Conservation (phyloP, 2,888 invertebrate species). For the Teleogryllus oceanicus region DNA sequence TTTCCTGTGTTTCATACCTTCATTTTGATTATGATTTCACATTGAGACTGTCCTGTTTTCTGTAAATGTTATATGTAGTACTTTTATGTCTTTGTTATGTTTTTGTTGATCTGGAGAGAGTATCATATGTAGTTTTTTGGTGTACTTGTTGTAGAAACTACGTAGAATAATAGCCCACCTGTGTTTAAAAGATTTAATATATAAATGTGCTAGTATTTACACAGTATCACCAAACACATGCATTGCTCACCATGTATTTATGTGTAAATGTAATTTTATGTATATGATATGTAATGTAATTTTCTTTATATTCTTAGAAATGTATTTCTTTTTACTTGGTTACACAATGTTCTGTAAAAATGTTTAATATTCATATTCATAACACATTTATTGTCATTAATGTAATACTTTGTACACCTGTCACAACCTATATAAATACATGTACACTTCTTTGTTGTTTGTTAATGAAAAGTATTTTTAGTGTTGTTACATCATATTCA, state of each 20-base stretch:
- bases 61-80: not conserved
- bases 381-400: not conserved
- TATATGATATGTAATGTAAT: conserved; percentile 1
- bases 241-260: conserved; percentile 18
- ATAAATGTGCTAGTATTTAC: not conserved
- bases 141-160: not conserved
- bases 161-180: not conserved
- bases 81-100: not conserved
- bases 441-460: conserved; percentile 1
- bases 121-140: not conserved
- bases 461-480: not conserved
- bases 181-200: conserved; percentile 18
- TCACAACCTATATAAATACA: not conserved
- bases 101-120: not conserved
- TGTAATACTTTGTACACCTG: not conserved
- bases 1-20: no score
- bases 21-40: not conserved
- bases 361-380: not conserved
- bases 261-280: conserved; percentile 3
- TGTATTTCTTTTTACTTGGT: not conserved
- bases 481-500: not conserved
- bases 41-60: not conserved
- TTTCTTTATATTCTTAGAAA: not conserved
- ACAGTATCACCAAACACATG: not conserved
- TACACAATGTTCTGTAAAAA: not conserved